Evolutionary conservation across 2,113 vertebrate species (phyloP).

Genomic region (Lichenostomus cassidix): DNA sequence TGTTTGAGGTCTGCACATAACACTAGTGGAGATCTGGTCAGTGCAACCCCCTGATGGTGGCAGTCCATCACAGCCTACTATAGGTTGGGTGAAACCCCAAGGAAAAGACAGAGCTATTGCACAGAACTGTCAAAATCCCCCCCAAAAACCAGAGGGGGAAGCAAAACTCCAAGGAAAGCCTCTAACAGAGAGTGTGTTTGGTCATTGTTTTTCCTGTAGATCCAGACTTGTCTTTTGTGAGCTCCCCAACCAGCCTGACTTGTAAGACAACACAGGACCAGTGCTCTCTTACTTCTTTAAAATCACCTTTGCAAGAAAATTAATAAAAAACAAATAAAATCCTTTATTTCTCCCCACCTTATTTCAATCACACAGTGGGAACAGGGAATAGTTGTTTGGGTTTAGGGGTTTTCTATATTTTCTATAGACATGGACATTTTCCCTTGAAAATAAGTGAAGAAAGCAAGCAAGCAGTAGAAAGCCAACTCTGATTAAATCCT

Average conservation of each 20-base stretch:
- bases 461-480: neutral
- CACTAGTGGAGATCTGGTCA: neutral
- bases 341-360: accelerated
- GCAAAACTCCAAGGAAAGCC: neutral
- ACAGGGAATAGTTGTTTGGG: neutral
- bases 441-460: neutral
- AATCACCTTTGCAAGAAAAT: neutral
- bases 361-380: neutral
- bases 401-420: neutral
- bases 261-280: neutral
- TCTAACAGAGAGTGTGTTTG: neutral
- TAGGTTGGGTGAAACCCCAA: neutral
- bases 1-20: neutral
- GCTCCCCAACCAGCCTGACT: neutral
- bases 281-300: neutral
- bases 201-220: neutral
- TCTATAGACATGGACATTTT: neutral
- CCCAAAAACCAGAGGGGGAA: neutral
- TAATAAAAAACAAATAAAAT: accelerated
- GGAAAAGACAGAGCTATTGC: neutral
- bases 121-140: neutral
- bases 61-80: neutral
- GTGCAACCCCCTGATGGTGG: neutral
- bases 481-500: neutral
- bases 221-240: neutral